These are phyloP conservation scores for Macrosiphum euphorbiae DNA, from an alignment of 2,888 invertebrate genomes.

Conservation along the genomic window DNA sequence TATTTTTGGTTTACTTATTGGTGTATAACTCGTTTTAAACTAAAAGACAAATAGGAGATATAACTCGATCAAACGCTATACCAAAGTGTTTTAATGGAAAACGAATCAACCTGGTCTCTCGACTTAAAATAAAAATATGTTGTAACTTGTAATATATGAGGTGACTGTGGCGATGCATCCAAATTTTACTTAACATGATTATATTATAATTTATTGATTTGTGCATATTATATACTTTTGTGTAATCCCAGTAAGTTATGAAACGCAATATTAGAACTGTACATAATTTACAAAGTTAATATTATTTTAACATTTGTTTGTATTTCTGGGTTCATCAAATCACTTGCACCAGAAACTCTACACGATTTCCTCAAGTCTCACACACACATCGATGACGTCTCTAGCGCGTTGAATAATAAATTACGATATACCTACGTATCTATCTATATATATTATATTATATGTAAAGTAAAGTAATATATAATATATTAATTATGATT, in stretches of 20 bases:
- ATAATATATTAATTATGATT: conserved; percentile 44
- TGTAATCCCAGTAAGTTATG: neutral
- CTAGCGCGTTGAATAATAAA: neutral
- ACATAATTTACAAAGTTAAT: neutral
- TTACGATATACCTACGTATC: neutral
- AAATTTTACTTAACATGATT: neutral
- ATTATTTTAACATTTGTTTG: neutral
- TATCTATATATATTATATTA: neutral
- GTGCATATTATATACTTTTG: neutral
- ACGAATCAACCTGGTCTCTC: neutral
- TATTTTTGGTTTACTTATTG: neutral
- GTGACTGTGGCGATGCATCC: neutral
- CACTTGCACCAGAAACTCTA: neutral
- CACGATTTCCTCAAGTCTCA: neutral
- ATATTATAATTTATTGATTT: neutral
- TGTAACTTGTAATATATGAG: neutral
- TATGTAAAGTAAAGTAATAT: neutral
- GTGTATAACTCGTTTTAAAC: neutral
- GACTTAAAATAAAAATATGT: neutral
- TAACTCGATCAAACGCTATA: neutral
- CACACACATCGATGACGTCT: neutral
- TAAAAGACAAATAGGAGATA: neutral
- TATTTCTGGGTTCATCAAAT: neutral
- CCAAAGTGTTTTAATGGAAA: neutral
- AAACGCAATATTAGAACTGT: neutral